Percentiles rank a stretch among this genome's conserved stretches.
These are phyloP conservation scores for Tubulanus polymorphus DNA, from an alignment of 2,888 invertebrate species.

Conservation along the genomic window DNA sequence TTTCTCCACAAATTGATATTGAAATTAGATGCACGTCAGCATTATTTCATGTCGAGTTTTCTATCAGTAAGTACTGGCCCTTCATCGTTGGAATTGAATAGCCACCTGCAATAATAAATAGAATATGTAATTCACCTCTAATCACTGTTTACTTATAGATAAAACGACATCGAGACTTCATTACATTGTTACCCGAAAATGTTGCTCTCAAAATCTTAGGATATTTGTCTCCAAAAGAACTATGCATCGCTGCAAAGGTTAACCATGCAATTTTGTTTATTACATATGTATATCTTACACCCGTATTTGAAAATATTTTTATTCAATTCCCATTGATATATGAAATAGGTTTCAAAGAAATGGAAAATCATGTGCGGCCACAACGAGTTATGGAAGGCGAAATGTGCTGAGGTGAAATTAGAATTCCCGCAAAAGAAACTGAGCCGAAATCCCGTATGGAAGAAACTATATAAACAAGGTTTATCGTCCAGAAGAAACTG, in stretches of 20 bases:
- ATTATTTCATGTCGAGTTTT: conserved; percentile 43
- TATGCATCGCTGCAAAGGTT: conserved; percentile 36
- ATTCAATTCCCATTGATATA: not conserved
- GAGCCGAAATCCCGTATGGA: conserved; percentile 33
- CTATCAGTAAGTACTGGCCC: conserved; percentile 30
- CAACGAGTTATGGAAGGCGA: conserved; percentile 40
- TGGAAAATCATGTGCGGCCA: conserved; percentile 36
- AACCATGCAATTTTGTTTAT: conserved; percentile 6
- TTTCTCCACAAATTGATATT: conserved; percentile 44
- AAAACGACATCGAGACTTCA: conserved; percentile 41
- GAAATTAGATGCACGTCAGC: conserved; percentile 42
- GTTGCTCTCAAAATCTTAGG: conserved; percentile 36
- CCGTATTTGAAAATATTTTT: not conserved
- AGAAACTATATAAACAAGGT: conserved; percentile 37
- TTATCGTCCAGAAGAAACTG: conserved; percentile 37
- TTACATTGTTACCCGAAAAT: conserved; percentile 34
- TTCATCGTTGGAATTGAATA: not conserved
- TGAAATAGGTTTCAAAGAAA: conserved; percentile 33
- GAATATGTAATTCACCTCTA: not conserved
- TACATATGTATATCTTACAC: not conserved
- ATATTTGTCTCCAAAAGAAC: conserved; percentile 32
- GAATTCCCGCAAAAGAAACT: conserved; percentile 6
- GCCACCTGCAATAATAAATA: no score
- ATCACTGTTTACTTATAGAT: conserved; percentile 25
- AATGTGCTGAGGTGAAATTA: conserved; percentile 33